Evolutionary conservation across 1,140 invertebrate species (phyloP), one percentile per base, ranked within the genome.

Genomic region (Drosophila bocqueti): DNA sequence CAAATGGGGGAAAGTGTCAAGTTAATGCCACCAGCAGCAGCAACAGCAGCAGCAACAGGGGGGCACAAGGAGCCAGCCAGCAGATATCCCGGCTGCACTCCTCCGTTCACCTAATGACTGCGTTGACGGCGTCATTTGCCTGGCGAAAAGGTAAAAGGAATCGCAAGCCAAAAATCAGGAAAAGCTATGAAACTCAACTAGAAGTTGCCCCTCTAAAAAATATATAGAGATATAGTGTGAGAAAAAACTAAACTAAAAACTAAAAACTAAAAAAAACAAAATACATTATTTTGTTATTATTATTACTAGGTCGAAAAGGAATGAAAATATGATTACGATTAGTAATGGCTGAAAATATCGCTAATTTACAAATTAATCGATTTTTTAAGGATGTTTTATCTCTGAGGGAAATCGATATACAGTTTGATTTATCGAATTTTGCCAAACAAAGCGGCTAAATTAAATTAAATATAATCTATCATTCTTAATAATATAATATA

Each of bases 1-100:
- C 83, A 76, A 57, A 87, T 87, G 80, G 80, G 77, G 77, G 76
- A 83, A 87, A 87, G 83, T 87, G 83, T 87, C 83, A 87, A 83
- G 83, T 87, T 87, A 87, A 86, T 86, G 83, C 83, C 83, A 86
- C 55, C 76, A 83, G 78, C 79, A 79, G 68, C 31, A 73, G 16
- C 76, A 79, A 2, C 55, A 64, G 47, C 52, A 58, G 42, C 21
- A 43, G 13, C 47, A 60, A 31, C 31, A 9, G 31, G 31, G 43
- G 45, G 2, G 47, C 26, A 55, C 43, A 76, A 50, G 49, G 31
- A 59, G n/a, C 47, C 57, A 59, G n/a, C 47, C 57, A 58, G 45
- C 54, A 57, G 54, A 45, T 60, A 49, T 61, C 63, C 76, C 55
- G 49, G 36, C 73, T 43, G 36, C 63, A 42, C 29, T 38, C 29